phyloP scores from a whole-genome alignment of 2,888 invertebrate genomes.

The Phyllotreta cruciferae region DNA sequence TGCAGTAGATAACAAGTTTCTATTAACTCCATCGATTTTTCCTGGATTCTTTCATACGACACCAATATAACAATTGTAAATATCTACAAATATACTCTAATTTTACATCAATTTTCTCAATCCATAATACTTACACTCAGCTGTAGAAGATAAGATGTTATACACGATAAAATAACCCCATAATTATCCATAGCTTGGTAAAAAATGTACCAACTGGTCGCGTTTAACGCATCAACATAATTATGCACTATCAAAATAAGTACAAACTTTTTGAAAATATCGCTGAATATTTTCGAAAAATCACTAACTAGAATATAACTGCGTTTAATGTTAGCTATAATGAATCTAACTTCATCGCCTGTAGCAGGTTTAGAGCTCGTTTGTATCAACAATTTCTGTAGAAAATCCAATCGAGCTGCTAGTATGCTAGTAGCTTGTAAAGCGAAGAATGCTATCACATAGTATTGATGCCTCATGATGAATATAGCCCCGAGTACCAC shows the following conservation, averaged over 20 bases:
- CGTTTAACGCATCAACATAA: background rate
- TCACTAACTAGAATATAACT: background rate
- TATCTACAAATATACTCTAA: background rate
- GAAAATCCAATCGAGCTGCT: background rate
- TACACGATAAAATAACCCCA: background rate
- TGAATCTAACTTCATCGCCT: background rate
- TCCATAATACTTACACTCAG: background rate
- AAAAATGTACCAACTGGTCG: constrained; percentile 1
- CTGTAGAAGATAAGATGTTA: too few species aligned
- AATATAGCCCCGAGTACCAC: background rate
- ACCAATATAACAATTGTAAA: constrained; percentile 2
- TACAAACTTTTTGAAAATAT: background rate
- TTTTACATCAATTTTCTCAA: background rate
- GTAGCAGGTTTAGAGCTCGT: background rate
- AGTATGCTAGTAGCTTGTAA: background rate
- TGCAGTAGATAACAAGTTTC: constrained; percentile 14
- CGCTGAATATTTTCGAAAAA: background rate
- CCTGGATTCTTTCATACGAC: constrained; percentile 9
- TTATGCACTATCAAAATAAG: background rate
- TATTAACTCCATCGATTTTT: background rate
- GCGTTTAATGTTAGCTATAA: background rate
- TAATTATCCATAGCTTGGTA: background rate
- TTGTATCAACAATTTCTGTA: background rate
- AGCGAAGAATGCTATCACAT: too few species aligned
- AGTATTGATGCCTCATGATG: background rate